Percentiles rank a stretch among this genome's conserved stretches.
Conservation (phyloP, 1,140 invertebrate species). For the Mya arenaria region DNA sequence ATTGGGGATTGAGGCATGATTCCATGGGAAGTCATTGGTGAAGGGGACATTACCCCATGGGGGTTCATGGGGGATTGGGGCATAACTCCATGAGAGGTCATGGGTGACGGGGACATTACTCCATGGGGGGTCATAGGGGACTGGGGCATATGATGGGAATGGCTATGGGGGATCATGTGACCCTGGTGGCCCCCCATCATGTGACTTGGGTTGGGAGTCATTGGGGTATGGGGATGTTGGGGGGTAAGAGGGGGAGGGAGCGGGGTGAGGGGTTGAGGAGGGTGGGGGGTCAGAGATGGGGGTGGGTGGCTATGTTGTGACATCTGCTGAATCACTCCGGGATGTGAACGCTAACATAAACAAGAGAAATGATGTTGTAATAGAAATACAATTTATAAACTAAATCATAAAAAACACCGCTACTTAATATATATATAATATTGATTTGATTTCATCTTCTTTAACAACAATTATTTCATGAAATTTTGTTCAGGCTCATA, state of each 20-base stretch:
- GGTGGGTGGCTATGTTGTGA: conserved; percentile 18
- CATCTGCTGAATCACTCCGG: conserved; percentile 39
- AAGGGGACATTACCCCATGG: conserved; percentile 14
- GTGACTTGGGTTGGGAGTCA: conserved; percentile 26
- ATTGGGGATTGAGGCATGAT: conserved; percentile 30
- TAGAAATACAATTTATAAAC: no score
- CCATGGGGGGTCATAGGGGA: conserved; percentile 37
- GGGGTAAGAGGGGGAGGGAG: conserved; percentile 46
- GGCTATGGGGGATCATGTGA: conserved; percentile 34
- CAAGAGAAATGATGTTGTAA: no score
- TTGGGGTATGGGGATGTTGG: conserved; percentile 38
- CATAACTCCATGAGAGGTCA: conserved; percentile 41
- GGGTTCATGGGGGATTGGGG: conserved; percentile 24
- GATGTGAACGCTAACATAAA: conserved; percentile 31
- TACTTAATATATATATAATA: no score
- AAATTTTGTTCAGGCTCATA: no score
- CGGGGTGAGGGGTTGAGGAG: conserved; percentile 33
- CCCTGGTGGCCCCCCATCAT: conserved; percentile 6
- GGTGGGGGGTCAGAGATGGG: conserved; percentile 23
- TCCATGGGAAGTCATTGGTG: conserved; percentile 39
- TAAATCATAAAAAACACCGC: no score
- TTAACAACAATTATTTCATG: no score
- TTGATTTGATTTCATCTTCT: no score
- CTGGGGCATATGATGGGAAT: no score
- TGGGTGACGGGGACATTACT: conserved; percentile 14